A percentile compares a stretch with the other conserved stretches of the same genome.
These are phyloP conservation scores for Hypena proboscidalis DNA, from an alignment of 2,888 invertebrate species.

Conservation along the genomic window DNA sequence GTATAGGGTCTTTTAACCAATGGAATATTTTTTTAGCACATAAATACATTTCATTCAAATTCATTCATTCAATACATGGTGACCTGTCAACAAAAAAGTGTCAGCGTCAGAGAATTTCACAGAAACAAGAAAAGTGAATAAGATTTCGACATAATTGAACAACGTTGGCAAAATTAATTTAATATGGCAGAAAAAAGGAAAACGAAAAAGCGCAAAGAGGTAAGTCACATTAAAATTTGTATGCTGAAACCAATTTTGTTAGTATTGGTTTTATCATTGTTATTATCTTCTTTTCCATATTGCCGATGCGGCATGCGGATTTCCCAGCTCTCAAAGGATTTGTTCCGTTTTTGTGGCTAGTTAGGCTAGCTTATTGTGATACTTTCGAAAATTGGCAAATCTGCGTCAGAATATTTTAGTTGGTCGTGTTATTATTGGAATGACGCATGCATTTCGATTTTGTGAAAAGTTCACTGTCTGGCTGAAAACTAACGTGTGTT, in stretches of 20 bases:
- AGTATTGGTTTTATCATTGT: constrained; percentile 12
- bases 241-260: background rate
- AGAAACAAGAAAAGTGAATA: constrained; percentile 44
- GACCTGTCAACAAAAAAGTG: constrained; percentile 40
- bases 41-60: constrained; percentile 12
- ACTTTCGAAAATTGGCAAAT: background rate
- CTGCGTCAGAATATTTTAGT: constrained; percentile 14
- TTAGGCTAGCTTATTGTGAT: background rate
- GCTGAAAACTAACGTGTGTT: constrained; percentile 49
- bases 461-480: constrained; percentile 48
- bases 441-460: constrained; percentile 54
- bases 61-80: constrained; percentile 19
- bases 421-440: constrained; percentile 41
- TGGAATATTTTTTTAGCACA: background rate
- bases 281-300: constrained; percentile 33
- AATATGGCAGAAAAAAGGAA: constrained; percentile 82
- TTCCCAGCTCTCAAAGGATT: constrained; percentile 28
- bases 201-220: constrained; percentile 81
- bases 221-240: constrained; percentile 43
- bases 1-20: background rate
- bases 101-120: constrained; percentile 45
- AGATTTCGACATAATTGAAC: constrained; percentile 41
- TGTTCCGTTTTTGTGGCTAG: constrained; percentile 12
- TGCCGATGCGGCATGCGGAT: constrained; percentile 42
- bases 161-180: constrained; percentile 68